Evolutionary conservation across 2,113 vertebrate genomes (phyloP).

Genomic region (Aspidoscelis tigris): DNA sequence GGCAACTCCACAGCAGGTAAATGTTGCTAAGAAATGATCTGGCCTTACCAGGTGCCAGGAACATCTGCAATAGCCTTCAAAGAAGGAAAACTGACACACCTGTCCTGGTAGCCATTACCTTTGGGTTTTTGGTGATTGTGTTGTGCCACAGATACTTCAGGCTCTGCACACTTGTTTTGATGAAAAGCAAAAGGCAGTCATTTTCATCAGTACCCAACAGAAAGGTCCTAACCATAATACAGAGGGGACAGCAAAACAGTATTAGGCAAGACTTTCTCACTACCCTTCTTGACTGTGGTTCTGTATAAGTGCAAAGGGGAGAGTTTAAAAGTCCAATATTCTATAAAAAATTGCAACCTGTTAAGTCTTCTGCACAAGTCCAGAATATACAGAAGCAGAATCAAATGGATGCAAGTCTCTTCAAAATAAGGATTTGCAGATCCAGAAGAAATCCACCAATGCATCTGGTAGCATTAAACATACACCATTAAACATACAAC

Average conservation of each 20-base stretch:
- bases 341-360: conserved; percentile 35
- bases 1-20: conserved; percentile 58
- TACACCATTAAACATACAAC: background rate
- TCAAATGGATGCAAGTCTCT: background rate
- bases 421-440: conserved; percentile 43
- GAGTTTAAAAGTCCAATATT: conserved; percentile 38
- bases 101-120: conserved; percentile 11
- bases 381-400: conserved; percentile 36
- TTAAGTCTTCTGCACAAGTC: conserved; percentile 23
- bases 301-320: conserved; percentile 29
- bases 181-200: conserved; percentile 50
- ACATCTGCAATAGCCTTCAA: conserved; percentile 2
- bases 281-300: conserved; percentile 17
- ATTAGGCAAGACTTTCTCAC: conserved; percentile 43
- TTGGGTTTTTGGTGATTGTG: conserved; percentile 8
- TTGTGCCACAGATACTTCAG: conserved; percentile 39
- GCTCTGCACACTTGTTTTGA: conserved; percentile 36
- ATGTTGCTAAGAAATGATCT: rapidly evolving
- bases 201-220: conserved; percentile 34
- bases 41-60: background rate
- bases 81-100: conserved; percentile 36
- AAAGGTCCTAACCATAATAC: background rate
- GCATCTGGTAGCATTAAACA: conserved; percentile 12
- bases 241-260: conserved; percentile 21
- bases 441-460: conserved; percentile 32